Conservation (phyloP, 2,888 invertebrate genomes). For the Rhagium mordax region DNA sequence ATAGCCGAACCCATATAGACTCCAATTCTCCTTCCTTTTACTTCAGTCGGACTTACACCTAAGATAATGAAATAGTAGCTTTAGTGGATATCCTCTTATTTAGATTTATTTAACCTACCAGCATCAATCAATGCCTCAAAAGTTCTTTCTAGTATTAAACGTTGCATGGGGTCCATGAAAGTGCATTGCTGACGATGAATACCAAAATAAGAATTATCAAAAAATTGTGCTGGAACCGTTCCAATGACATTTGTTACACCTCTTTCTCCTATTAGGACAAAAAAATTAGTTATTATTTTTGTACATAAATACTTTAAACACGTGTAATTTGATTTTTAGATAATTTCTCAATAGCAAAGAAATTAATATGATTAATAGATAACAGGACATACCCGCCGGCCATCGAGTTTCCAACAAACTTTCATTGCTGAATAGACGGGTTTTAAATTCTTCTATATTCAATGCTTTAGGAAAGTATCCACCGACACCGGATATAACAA, state of each 20-base stretch:
- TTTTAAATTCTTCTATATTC: conserved; percentile 74
- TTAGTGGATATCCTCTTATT: not conserved
- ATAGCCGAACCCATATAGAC: conserved; percentile 69
- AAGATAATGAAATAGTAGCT: conserved; percentile 11
- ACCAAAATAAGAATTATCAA: conserved; percentile 71
- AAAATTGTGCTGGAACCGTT: conserved; percentile 63
- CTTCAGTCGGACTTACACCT: conserved; percentile 69
- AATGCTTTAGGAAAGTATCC: conserved; percentile 75
- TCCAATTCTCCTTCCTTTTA: conserved; percentile 68
- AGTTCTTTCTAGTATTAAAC: conserved; percentile 68
- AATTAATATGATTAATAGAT: too few relatives aligned
- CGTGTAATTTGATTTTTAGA: too few relatives aligned
- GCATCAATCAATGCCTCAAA: conserved; percentile 71
- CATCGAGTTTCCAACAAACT: conserved; percentile 61
- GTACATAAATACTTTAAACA: too few relatives aligned
- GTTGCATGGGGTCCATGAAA: conserved; percentile 71
- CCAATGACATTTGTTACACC: conserved; percentile 67
- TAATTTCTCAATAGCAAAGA: too few relatives aligned
- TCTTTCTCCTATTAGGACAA: conserved; percentile 58
- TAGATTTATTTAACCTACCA: conserved; percentile 60
- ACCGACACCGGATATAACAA: conserved; percentile 71
- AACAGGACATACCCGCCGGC: conserved; percentile 61
- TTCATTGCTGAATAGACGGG: conserved; percentile 71
- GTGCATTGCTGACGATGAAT: conserved; percentile 70
- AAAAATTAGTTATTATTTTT: too few relatives aligned